Evolutionary conservation across 2,113 vertebrate genomes (phyloP), one percentile per base, ranked within the genome.

Genomic region (Perca schrenkii): DNA sequence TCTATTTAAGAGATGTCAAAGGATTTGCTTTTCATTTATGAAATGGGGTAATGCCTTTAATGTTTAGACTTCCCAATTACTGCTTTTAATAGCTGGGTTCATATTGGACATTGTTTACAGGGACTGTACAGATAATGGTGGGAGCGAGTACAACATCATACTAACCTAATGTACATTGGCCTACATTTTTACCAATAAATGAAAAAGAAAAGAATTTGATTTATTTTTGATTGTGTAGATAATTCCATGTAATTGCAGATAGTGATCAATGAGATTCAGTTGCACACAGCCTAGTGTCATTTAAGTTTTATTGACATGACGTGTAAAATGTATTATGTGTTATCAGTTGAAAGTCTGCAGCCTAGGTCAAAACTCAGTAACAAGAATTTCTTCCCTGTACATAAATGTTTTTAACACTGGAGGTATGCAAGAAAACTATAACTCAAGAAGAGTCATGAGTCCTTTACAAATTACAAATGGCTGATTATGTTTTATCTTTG

Each of bases 401-500:
- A 54, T 16, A 46, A 2, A 57, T 72, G 3, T 65, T 49, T 57
- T 65, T 14, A 49, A 58, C 25, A 58, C 25, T n/a, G 21, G 3
- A 60, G 53, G 12, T 50, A 16, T n/a, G 36, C 8, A 16, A 49
- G 13, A 52, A 74, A 28, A 66, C 8, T 43, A 1, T 0, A 8
- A 61, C 50, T 60, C 2, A 21, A 56, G 13, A 56, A 75, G 54
- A 76, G 21, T 77, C 58, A 61, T 11, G 25, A 61, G 28, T 76
- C 19, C 14, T 60, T 74, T 1, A 46, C 56, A 62, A 91, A 84
- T 84, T 25, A 34, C 74, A 84, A 86, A 66, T 46, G 61, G 1
- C 25, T 74, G 67, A 85, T 79, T 79, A 49, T 40, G 46, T 89
- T 86, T 83, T 70, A 77, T 86, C 84, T 89, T 74, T 73, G 34